Conservation (phyloP, 2,113 vertebrate genomes). For the Copsychus sechellarum region DNA sequence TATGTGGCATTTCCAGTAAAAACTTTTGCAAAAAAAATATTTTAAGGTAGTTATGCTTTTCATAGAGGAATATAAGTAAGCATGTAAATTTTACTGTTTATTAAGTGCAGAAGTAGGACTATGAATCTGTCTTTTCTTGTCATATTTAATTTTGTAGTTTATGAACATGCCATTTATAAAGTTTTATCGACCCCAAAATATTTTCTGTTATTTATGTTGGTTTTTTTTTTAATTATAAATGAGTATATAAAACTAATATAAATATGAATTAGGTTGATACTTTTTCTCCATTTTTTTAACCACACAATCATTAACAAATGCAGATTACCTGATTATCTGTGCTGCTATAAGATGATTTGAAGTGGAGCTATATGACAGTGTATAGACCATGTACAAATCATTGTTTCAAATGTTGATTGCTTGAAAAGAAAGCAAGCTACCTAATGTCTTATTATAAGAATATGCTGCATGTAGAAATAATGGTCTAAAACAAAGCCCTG, state of each 20-base stretch:
- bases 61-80: background rate
- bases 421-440: background rate
- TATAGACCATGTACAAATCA: background rate
- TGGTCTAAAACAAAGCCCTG: background rate
- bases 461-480: background rate
- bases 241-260: background rate
- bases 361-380: background rate
- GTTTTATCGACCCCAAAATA: background rate
- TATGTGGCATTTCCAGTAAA: background rate
- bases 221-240: background rate
- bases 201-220: background rate
- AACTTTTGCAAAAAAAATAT: background rate
- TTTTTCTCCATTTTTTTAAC: background rate
- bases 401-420: background rate
- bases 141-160: background rate
- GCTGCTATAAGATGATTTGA: background rate
- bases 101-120: background rate
- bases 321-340: background rate
- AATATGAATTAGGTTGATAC: background rate
- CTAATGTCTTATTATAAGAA: background rate
- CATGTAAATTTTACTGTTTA: background rate
- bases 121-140: background rate
- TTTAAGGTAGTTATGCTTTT: background rate
- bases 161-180: background rate
- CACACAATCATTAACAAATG: background rate